phyloP scores from a whole-genome alignment of 2,113 vertebrate genomes.

The Sterna hirundo region DNA sequence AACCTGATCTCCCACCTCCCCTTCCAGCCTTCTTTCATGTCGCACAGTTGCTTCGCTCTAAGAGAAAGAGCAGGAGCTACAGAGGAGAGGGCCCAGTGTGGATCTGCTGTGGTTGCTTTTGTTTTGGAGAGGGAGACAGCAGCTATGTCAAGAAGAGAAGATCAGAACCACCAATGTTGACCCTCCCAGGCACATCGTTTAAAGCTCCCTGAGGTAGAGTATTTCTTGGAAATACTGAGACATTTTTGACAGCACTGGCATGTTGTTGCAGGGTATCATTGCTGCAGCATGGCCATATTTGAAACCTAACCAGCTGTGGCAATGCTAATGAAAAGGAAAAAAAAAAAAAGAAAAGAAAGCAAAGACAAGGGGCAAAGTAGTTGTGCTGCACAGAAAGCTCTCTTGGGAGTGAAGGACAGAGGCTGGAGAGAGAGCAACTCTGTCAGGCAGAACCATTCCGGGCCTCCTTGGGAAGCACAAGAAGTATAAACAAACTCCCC shows the following conservation, averaged over 20 bases:
- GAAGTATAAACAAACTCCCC: not conserved
- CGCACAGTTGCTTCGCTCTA: not conserved
- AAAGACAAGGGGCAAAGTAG: not conserved
- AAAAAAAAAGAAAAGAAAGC: not conserved
- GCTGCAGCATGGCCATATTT: not conserved
- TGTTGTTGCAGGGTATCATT: not conserved
- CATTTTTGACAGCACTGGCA: not conserved
- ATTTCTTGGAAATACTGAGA: not conserved
- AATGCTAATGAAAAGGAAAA: not conserved
- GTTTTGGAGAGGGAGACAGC: not conserved
- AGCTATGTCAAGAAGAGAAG: not conserved
- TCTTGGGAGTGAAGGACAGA: not conserved
- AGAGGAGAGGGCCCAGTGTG: not conserved
- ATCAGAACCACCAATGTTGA: not conserved
- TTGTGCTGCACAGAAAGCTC: not conserved
- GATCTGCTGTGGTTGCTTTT: not conserved
- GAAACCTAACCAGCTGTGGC: not conserved
- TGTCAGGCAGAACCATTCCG: not conserved
- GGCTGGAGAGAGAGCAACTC: not conserved
- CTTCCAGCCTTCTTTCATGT: not conserved
- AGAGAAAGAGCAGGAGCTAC: not conserved
- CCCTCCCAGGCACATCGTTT: not conserved
- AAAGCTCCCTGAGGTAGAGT: not conserved
- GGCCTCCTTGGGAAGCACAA: not conserved
- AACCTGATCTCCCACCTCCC: not conserved